A percentile compares a stretch with the other conserved stretches of the same genome.
Evolutionary conservation across 2,888 invertebrate genomes (phyloP).

Genomic region (Euphydryas editha): DNA sequence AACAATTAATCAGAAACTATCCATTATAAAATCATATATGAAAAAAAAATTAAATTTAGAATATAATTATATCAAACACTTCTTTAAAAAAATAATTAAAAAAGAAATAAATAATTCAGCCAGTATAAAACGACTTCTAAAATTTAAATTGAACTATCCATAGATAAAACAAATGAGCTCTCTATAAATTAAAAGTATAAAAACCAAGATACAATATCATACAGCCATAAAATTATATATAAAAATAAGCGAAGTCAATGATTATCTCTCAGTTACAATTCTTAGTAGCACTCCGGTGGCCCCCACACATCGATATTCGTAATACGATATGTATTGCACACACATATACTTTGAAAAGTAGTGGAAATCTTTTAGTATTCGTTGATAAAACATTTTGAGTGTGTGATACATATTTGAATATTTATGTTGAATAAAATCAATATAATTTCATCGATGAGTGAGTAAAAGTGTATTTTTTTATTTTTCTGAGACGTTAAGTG

Average conservation of each 20-base stretch:
- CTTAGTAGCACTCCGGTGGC: conserved; percentile 9
- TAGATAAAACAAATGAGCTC: neutral
- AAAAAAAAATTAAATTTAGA: no score
- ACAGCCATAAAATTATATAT: neutral
- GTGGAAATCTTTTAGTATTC: neutral
- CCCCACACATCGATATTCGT: neutral
- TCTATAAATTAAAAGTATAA: neutral
- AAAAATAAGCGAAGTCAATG: neutral
- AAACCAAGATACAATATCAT: neutral
- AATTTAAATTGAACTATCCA: neutral
- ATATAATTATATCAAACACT: no score
- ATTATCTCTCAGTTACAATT: neutral
- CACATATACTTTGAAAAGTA: neutral
- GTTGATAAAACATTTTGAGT: neutral
- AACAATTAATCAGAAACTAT: no score
- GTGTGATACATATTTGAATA: neutral
- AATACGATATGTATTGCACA: neutral
- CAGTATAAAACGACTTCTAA: no score
- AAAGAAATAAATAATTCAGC: no score
- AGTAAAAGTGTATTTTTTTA: no score
- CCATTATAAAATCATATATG: no score
- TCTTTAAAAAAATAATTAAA: no score
- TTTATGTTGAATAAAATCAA: neutral
- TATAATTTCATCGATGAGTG: no score
- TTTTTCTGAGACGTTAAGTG: no score